Conservation (phyloP, 1,140 invertebrate genomes). For the Heliothis subflexa region DNA sequence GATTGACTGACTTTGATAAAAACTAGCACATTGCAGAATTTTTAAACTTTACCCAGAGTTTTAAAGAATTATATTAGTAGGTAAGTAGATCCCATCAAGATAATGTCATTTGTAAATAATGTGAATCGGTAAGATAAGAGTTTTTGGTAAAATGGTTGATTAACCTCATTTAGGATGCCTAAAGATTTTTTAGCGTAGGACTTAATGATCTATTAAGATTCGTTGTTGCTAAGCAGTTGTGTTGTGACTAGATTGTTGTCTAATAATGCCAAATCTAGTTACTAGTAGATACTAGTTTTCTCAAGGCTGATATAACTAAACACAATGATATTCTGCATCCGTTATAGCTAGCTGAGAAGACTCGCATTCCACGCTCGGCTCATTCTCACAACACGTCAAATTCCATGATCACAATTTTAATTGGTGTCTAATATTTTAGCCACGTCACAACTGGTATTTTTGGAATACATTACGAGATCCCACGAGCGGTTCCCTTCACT, state of each 20-base stretch:
- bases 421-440: slow-evolving; percentile 5
- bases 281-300: background rate
- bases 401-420: slow-evolving; percentile 17
- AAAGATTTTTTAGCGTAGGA: too few relatives aligned
- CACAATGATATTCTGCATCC: background rate
- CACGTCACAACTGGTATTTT: background rate
- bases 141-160: too few relatives aligned
- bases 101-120: background rate
- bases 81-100: background rate
- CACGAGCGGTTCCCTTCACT: slow-evolving; percentile 8
- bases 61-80: background rate
- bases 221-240: too few relatives aligned
- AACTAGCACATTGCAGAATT: background rate
- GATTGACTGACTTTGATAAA: background rate
- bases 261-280: background rate
- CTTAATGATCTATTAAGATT: too few relatives aligned
- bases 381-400: slow-evolving; percentile 10
- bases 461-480: slow-evolving; percentile 12
- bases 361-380: background rate
- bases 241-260: background rate
- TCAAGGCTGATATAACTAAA: background rate
- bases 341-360: background rate
- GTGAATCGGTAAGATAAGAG: too few relatives aligned
- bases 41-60: background rate
- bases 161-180: too few relatives aligned